These are phyloP conservation scores for Sarcophaga bullata DNA, from an alignment of 1,140 invertebrate species.

Conservation along the genomic window DNA sequence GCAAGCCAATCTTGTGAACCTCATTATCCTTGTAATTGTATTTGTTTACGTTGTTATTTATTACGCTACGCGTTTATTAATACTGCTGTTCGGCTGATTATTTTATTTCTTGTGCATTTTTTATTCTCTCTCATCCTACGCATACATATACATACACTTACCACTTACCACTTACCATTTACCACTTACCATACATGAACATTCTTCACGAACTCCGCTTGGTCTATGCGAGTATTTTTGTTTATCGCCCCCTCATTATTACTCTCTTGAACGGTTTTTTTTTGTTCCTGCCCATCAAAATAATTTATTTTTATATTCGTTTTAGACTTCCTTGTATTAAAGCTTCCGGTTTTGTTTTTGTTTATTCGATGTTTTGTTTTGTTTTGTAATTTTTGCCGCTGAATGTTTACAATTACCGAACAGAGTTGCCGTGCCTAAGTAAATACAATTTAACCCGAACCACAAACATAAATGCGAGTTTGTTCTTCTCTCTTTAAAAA, in stretches of 20 bases:
- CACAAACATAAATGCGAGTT: no score
- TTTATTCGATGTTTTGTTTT: neutral
- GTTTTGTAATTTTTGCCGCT: neutral
- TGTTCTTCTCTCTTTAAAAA: no score
- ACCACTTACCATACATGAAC: no score
- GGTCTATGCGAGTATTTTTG: no score
- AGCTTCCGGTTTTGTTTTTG: slow-evolving; percentile 16
- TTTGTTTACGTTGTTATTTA: slow-evolving; percentile 27
- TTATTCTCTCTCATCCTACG: neutral
- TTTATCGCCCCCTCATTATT: no score
- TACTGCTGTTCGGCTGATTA: neutral
- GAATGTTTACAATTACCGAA: neutral
- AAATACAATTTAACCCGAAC: no score
- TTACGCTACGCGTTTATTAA: neutral
- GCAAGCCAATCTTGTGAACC: neutral
- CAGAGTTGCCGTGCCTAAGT: neutral
- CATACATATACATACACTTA: slow-evolving; percentile 8
- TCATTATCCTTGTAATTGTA: slow-evolving; percentile 28
- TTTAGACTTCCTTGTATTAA: slow-evolving; percentile 16
- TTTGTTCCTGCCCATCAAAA: neutral
- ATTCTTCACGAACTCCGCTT: no score
- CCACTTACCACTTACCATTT: no score
- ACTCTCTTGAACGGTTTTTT: neutral
- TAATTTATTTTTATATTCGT: slow-evolving; percentile 12
- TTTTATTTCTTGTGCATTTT: slow-evolving; percentile 22